Evolutionary conservation across 2,797 vertebrate species (phyloP).

Genomic region (Poecilia velifera): DNA sequence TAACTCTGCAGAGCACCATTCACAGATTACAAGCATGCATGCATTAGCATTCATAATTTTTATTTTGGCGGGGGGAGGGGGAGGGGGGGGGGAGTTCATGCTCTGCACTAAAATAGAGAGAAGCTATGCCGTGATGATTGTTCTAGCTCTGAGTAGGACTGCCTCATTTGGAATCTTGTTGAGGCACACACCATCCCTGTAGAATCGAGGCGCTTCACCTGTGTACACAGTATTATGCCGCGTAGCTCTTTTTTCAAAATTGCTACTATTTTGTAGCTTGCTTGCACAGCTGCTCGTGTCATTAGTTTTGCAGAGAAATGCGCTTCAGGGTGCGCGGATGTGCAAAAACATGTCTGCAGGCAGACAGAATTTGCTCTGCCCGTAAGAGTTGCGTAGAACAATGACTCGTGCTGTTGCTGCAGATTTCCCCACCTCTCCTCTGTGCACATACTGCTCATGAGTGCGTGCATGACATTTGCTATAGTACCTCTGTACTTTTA

Average conservation of each 20-base stretch:
- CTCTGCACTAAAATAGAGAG: conserved; percentile 34
- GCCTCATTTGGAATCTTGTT: conserved; percentile 5
- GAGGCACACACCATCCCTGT: conserved; percentile 9
- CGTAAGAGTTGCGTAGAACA: conserved; percentile 36
- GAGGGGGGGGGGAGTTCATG: conserved; percentile 36
- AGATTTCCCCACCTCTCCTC: conserved; percentile 30
- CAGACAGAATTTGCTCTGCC: conserved; percentile 64
- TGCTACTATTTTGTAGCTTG: background rate
- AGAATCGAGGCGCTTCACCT: conserved; percentile 16
- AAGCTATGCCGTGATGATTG: conserved; percentile 27
- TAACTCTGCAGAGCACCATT: conserved; percentile 53
- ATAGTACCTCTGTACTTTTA: conserved; percentile 7
- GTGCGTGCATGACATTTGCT: background rate
- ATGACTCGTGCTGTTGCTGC: conserved; percentile 50
- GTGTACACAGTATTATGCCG: background rate
- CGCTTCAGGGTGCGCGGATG: conserved; percentile 50
- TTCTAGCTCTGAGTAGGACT: conserved; percentile 39
- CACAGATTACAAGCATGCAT: conserved; percentile 69
- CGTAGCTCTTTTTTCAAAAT: background rate
- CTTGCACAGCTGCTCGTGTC: conserved; percentile 14
- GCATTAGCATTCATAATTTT: conserved; percentile 74
- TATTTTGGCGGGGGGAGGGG: conserved; percentile 1
- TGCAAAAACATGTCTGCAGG: conserved; percentile 74
- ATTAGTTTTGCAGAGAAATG: conserved; percentile 33
- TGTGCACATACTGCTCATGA: conserved; percentile 14